Conservation (phyloP, 2,797 vertebrate species). For the Vireo griseus region DNA sequence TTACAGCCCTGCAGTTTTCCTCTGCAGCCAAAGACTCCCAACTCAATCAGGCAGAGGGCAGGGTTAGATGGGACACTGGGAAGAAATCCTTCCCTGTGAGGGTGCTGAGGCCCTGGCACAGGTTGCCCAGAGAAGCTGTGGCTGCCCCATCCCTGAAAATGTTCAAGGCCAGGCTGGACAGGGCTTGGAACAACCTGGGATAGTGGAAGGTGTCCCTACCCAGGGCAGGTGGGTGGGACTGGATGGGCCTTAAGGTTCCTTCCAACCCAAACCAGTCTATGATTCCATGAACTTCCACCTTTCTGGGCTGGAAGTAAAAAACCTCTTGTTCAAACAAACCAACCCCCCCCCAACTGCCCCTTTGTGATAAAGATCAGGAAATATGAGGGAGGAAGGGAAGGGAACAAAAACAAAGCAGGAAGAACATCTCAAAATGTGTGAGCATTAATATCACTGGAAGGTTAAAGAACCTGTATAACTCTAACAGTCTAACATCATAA, state of each 20-base stretch:
- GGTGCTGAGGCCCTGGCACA: background rate
- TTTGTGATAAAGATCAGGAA: background rate
- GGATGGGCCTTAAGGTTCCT: background rate
- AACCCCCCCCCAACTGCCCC: background rate
- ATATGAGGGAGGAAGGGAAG: fast-evolving
- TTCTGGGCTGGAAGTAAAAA: background rate
- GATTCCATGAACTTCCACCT: background rate
- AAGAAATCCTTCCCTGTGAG: background rate
- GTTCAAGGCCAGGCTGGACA: fast-evolving
- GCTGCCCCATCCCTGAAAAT: background rate
- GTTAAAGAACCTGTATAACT: background rate
- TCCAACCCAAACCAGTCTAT: background rate
- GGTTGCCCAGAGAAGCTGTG: background rate
- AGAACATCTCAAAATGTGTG: background rate
- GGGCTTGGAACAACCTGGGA: background rate
- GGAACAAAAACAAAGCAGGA: background rate
- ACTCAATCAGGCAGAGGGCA: background rate
- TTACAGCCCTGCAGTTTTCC: too few species aligned
- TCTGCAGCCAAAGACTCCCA: background rate
- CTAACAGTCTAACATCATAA: background rate
- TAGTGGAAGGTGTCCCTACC: background rate
- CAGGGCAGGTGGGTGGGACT: background rate
- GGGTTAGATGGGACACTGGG: background rate
- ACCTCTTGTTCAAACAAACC: background rate
- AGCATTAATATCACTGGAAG: background rate